These are phyloP conservation scores for Coleophora flavipennella DNA, from an alignment of 2,888 invertebrate species.

Conservation along the genomic window DNA sequence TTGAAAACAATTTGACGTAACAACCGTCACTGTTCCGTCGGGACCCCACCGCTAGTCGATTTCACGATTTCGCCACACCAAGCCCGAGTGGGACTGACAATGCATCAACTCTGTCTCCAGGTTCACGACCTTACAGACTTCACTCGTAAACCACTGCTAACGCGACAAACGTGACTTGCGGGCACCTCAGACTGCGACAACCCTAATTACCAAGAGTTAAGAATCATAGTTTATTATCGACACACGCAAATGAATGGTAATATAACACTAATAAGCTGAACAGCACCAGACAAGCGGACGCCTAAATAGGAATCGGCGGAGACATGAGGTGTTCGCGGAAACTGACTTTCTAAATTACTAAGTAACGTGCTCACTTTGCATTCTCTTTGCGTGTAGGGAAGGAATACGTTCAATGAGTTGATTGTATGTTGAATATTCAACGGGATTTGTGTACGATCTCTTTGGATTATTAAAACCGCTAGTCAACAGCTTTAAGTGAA, in stretches of 20 bases:
- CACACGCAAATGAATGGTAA: too few relatives aligned
- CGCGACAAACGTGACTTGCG: conserved; percentile 25
- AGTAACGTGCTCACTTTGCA: too few relatives aligned
- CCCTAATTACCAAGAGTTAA: conserved; percentile 10
- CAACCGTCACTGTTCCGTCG: conserved; percentile 21
- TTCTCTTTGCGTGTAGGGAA: too few relatives aligned
- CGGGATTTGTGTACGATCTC: too few relatives aligned
- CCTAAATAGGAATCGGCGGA: conserved; percentile 35
- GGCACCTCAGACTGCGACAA: background rate
- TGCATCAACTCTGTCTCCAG: conserved; percentile 51
- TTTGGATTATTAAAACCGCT: too few relatives aligned
- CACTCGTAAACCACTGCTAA: conserved; percentile 51
- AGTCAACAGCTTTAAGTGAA: too few relatives aligned
- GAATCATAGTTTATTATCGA: conserved; percentile 7
- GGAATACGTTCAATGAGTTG: too few relatives aligned
- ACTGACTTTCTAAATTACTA: conserved; percentile 43
- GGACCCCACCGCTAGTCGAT: conserved; percentile 56
- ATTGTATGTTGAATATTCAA: too few relatives aligned
- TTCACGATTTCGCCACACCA: conserved; percentile 64
- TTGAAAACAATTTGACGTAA: background rate
- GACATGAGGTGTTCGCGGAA: conserved; percentile 42
- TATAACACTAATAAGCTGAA: conserved; percentile 11
- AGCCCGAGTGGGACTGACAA: conserved; percentile 48
- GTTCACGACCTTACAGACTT: conserved; percentile 46
- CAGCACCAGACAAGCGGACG: conserved; percentile 46